These are phyloP conservation scores for Herpailurus yagouaroundi DNA, from an alignment of 2,113 vertebrate species.

Conservation along the genomic window DNA sequence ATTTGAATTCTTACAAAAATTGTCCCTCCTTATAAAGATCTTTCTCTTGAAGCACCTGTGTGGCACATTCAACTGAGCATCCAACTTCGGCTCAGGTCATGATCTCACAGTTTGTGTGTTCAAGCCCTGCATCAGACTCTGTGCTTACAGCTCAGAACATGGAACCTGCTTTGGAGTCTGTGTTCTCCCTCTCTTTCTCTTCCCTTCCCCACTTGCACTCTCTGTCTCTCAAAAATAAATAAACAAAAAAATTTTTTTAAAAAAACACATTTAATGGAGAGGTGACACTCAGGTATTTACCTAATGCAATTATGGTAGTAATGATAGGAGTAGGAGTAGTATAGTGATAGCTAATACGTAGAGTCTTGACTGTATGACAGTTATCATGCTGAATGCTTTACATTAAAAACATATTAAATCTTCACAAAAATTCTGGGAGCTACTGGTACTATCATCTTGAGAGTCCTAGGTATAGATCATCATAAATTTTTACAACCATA, in stretches of 20 bases:
- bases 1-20: neutral
- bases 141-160: no score
- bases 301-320: neutral
- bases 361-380: neutral
- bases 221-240: no score
- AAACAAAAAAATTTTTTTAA: no score
- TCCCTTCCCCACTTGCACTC: no score
- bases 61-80: no score
- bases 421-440: neutral
- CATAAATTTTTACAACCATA: neutral
- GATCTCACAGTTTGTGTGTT: no score
- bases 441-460: neutral
- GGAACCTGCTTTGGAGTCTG: no score
- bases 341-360: neutral
- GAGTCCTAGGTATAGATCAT: neutral
- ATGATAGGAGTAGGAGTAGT: neutral
- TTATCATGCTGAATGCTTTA: neutral
- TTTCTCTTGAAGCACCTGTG: neutral
- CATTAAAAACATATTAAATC: neutral
- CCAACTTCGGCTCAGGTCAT: no score
- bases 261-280: neutral
- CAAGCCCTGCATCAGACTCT: no score
- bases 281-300: neutral
- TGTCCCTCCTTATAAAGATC: neutral
- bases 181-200: no score